Evolutionary conservation across 2,888 invertebrate species (phyloP).

Genomic region (Noctua janthina): DNA sequence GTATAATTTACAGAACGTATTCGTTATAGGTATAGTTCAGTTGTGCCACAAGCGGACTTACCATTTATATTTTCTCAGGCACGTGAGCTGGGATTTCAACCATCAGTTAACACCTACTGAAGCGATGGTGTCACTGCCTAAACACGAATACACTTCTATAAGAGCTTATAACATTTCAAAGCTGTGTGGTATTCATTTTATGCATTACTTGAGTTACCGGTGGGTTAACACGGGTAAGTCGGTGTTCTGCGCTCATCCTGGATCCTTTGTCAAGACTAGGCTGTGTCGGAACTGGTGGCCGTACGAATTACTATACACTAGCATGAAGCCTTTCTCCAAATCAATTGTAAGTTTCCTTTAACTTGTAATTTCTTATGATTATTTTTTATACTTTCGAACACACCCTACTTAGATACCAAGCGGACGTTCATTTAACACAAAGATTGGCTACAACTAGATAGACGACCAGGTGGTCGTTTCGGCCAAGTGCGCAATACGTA

Average conservation of each 20-base stretch:
- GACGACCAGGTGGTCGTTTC: neutral
- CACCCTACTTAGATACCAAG: neutral
- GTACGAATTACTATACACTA: conserved; percentile 93
- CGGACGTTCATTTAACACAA: neutral
- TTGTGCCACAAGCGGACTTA: neutral
- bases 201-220: conserved; percentile 91
- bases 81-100: conserved; percentile 78
- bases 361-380: neutral
- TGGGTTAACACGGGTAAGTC: conserved; percentile 92
- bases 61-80: conserved; percentile 70
- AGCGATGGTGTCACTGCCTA: conserved; percentile 92
- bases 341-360: conserved; percentile 92
- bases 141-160: conserved; percentile 94
- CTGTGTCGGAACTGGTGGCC: conserved; percentile 96
- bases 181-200: conserved; percentile 94
- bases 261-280: conserved; percentile 96
- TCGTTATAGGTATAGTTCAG: neutral
- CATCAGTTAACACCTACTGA: conserved; percentile 84
- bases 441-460: neutral
- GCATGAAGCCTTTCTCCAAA: conserved; percentile 97
- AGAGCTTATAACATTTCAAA: conserved; percentile 97
- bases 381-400: neutral
- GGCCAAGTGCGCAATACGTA: neutral
- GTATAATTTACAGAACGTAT: conserved; percentile 86
- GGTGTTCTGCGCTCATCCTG: conserved; percentile 96